A percentile compares a stretch with the other conserved stretches of the same genome.
These are phyloP conservation scores for Nephila pilipes DNA, from an alignment of 1,140 invertebrate species.

Conservation along the genomic window DNA sequence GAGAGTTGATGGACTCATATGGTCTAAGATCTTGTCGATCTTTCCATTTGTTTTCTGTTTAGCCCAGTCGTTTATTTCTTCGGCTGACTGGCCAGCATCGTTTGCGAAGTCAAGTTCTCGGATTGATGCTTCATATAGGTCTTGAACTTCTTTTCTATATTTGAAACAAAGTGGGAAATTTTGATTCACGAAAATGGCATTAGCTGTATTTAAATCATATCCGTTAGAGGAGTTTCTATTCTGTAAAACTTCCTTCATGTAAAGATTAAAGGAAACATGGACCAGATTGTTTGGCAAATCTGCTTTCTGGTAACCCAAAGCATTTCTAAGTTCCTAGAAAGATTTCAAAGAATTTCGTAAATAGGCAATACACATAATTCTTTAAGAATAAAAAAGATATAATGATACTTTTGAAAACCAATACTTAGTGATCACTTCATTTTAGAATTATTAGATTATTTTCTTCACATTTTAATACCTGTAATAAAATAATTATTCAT, in stretches of 20 bases:
- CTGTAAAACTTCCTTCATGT: neutral
- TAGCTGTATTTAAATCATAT: slow-evolving; percentile 4
- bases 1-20: slow-evolving; percentile 75
- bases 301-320: neutral
- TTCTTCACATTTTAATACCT: no score
- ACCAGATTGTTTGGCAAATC: neutral
- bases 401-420: no score
- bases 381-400: no score
- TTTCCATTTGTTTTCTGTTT: slow-evolving; percentile 78
- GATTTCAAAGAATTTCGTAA: no score
- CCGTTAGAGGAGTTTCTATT: neutral
- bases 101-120: slow-evolving; percentile 56
- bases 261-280: neutral
- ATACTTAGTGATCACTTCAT: no score
- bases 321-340: neutral
- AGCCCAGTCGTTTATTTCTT: slow-evolving; percentile 78
- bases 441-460: no score
- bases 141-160: neutral
- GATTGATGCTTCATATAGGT: neutral
- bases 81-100: neutral
- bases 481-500: no score
- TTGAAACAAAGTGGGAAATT: neutral
- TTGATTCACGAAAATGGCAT: neutral
- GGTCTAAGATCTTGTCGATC: slow-evolving; percentile 78
- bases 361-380: no score